Percentiles rank a stretch among this genome's conserved stretches.
phyloP scores from a whole-genome alignment of 2,113 vertebrate species.

The Sciurus niger region DNA sequence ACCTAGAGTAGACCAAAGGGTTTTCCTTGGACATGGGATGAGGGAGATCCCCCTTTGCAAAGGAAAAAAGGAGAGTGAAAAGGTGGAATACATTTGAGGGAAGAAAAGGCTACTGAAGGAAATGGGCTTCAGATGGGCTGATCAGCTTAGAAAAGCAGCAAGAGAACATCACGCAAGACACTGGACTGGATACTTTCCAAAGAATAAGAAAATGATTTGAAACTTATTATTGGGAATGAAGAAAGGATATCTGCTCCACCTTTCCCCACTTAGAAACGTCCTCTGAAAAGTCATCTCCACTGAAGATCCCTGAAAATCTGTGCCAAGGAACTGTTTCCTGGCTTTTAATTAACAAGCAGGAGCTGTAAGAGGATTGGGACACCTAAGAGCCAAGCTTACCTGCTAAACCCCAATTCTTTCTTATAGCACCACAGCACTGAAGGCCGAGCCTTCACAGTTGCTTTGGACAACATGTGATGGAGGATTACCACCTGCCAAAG shows the following conservation, averaged over 20 bases:
- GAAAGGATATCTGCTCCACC: neutral
- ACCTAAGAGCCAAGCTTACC: slow-evolving; percentile 86
- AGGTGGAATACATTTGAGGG: neutral
- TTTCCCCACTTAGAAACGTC: neutral
- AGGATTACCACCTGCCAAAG: slow-evolving; percentile 96
- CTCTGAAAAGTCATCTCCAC: neutral
- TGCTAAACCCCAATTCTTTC: slow-evolving; percentile 98
- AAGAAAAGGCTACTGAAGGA: neutral
- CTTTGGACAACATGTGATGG: slow-evolving; percentile 99
- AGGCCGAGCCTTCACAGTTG: slow-evolving; percentile 94
- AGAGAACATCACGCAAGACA: neutral
- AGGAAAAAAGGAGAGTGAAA: neutral
- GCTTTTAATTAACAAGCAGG: neutral
- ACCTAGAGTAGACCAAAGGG: neutral
- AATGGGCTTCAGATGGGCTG: neutral
- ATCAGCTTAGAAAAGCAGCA: neutral
- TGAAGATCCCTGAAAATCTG: neutral
- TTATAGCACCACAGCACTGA: slow-evolving; percentile 99
- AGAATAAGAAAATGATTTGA: neutral
- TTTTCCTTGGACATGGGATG: neutral
- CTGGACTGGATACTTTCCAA: neutral
- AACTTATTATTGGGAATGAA: slow-evolving; percentile 22
- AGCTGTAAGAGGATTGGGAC: neutral
- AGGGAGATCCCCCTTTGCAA: neutral
- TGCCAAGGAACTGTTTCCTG: neutral